phyloP scores from a whole-genome alignment of 2,888 invertebrate species.

The Hymenopus coronatus region DNA sequence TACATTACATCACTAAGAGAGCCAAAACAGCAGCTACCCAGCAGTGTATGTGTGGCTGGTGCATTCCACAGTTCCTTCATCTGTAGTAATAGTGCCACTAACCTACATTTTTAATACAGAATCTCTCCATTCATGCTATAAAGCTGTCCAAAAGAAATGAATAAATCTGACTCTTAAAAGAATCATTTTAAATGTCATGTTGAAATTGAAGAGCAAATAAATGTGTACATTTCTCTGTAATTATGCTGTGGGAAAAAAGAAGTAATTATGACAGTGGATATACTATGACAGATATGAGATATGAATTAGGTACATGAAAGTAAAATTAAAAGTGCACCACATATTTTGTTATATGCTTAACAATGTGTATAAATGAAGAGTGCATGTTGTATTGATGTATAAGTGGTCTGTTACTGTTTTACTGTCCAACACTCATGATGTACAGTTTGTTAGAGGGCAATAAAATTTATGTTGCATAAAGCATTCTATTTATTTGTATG shows the following conservation, averaged over 20 bases:
- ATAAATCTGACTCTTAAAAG: background rate
- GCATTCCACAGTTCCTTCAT: background rate
- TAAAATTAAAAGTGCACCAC: background rate
- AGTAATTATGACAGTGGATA: background rate
- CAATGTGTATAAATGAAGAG: background rate
- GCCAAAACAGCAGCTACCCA: background rate
- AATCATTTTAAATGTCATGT: background rate
- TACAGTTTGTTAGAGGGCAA: conserved; percentile 21
- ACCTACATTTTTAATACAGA: background rate
- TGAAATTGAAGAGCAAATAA: background rate
- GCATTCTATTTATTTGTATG: background rate
- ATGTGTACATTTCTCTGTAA: background rate
- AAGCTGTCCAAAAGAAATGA: background rate
- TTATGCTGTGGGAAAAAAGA: background rate
- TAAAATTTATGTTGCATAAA: conserved; percentile 22
- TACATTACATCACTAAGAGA: background rate
- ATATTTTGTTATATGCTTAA: background rate
- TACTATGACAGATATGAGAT: background rate
- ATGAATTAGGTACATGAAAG: background rate
- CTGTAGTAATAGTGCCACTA: background rate
- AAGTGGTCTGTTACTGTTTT: background rate
- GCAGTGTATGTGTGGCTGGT: background rate
- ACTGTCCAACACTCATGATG: background rate
- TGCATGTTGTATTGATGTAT: conserved; percentile 1
- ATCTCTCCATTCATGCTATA: background rate